A percentile compares a stretch with the other conserved stretches of the same genome.
phyloP scores from a whole-genome alignment of 2,888 invertebrate species.

The Agrochola macilenta region DNA sequence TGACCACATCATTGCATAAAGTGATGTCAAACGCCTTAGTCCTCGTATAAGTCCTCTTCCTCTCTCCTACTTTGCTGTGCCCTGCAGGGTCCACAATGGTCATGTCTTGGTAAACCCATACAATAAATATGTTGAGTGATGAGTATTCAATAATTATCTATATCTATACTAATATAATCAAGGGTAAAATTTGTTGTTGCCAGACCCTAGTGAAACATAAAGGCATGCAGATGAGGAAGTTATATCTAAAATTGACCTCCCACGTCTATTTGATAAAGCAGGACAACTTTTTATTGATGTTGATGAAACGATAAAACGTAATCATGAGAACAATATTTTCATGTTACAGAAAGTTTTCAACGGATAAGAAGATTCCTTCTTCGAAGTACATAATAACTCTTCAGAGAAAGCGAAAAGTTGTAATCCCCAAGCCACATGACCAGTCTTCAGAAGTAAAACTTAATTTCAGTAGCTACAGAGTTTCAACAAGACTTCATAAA shows the following conservation, averaged over 20 bases:
- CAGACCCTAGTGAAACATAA: neutral
- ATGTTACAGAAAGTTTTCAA: neutral
- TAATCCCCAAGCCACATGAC: neutral
- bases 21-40: neutral
- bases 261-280: neutral
- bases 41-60: neutral
- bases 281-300: neutral
- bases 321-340: neutral
- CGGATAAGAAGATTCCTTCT: neutral
- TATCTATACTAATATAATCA: too few relatives aligned
- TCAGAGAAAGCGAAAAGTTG: neutral
- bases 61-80: neutral
- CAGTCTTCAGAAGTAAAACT: neutral
- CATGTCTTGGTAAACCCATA: too few relatives aligned
- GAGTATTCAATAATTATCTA: neutral
- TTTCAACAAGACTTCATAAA: conserved; percentile 10
- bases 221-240: too few relatives aligned
- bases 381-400: neutral
- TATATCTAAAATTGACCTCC: neutral
- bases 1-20: neutral
- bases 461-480: conserved; percentile 10
- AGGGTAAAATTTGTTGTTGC: too few relatives aligned
- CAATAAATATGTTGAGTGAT: neutral
- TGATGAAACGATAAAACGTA: neutral
- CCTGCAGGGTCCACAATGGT: neutral